A percentile compares a stretch with the other conserved stretches of the same genome.
These are phyloP conservation scores for Machimus rusticus DNA, from an alignment of 2,888 invertebrate species.

Conservation along the genomic window DNA sequence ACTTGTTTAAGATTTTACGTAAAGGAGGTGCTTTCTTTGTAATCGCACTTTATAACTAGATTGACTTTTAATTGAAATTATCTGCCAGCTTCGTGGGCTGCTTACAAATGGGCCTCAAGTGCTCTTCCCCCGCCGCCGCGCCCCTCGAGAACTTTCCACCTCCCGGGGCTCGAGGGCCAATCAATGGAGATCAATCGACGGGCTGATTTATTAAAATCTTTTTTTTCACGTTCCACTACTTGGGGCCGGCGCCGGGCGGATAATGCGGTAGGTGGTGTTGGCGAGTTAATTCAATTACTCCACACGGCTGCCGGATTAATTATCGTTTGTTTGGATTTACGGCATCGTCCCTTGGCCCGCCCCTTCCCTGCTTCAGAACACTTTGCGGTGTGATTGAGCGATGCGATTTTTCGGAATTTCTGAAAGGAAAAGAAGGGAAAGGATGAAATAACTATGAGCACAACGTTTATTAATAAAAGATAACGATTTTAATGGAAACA, in stretches of 20 bases:
- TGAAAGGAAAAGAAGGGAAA: not conserved
- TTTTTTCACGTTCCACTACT: not conserved
- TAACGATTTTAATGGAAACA: no score
- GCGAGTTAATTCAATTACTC: not conserved
- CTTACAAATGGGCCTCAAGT: slow-evolving; percentile 13
- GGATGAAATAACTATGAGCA: not conserved
- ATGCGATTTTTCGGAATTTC: not conserved
- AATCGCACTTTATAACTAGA: slow-evolving; percentile 37
- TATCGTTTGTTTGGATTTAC: not conserved
- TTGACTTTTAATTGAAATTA: slow-evolving; percentile 39
- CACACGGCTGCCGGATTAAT: not conserved
- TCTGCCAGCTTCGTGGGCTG: slow-evolving; percentile 12
- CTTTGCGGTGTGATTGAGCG: not conserved
- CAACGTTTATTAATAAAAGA: no score
- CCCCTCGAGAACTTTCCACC: not conserved
- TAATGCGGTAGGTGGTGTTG: not conserved
- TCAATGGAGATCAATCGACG: not conserved
- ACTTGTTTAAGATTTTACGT: slow-evolving; percentile 33
- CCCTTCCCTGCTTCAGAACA: not conserved
- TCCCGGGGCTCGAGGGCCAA: not conserved
- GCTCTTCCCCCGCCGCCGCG: not conserved
- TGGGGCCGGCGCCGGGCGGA: not conserved
- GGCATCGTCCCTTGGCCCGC: not conserved
- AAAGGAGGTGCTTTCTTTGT: slow-evolving; percentile 31
- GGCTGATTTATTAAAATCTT: not conserved